Evolutionary conservation across 1,140 invertebrate genomes (phyloP).

Genomic region (Trichonephila inaurata): DNA sequence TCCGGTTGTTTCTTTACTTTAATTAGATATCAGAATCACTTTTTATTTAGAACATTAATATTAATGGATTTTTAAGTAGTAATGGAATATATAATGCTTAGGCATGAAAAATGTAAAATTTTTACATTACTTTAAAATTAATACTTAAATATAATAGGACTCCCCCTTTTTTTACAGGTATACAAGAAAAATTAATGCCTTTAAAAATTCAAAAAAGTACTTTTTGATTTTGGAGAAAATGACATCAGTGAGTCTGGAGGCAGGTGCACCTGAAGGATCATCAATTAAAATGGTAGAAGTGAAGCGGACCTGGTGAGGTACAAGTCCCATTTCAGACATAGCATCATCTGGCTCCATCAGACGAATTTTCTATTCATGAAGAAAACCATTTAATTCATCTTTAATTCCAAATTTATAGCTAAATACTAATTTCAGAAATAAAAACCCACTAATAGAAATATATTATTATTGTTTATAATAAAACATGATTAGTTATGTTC

Average conservation of each 20-base stretch:
- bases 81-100: no score
- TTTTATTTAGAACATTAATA: no score
- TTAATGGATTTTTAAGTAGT: no score
- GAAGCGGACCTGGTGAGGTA: slow-evolving; percentile 88
- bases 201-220: slow-evolving; percentile 78
- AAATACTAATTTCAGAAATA: not conserved
- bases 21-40: no score
- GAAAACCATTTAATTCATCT: not conserved
- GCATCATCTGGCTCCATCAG: slow-evolving; percentile 94
- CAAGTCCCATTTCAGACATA: slow-evolving; percentile 93
- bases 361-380: slow-evolving; percentile 84
- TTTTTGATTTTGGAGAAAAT: slow-evolving; percentile 88
- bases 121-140: no score
- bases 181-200: no score
- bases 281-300: slow-evolving; percentile 93
- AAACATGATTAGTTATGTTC: not conserved
- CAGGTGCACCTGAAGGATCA: slow-evolving; percentile 86
- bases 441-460: not conserved
- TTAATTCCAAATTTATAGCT: not conserved
- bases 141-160: no score
- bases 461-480: not conserved
- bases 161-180: no score
- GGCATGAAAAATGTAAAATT: no score
- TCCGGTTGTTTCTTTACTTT: no score
- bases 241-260: slow-evolving; percentile 89